Conservation (phyloP, 2,797 vertebrate species). For the Protosalanx chinensis region DNA sequence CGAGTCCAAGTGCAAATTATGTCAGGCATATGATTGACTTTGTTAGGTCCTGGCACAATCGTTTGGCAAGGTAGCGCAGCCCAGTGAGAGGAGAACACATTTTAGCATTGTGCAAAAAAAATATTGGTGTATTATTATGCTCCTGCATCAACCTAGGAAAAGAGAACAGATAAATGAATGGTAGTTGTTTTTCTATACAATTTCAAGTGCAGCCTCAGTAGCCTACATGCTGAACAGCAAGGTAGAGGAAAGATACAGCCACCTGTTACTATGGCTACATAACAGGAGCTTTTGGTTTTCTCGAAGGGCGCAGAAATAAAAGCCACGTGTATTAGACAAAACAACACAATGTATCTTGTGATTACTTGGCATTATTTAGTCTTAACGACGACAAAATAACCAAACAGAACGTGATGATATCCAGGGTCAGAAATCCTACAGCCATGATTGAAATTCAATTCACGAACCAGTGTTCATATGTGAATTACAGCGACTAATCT, state of each 20-base stretch:
- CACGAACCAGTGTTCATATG: neutral
- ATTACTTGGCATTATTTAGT: neutral
- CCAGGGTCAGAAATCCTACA: neutral
- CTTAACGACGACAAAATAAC: neutral
- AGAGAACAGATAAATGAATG: constrained; percentile 28
- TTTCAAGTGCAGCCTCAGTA: neutral
- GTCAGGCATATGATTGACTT: constrained; percentile 47
- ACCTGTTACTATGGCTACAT: constrained; percentile 77
- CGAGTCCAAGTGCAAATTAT: constrained; percentile 45
- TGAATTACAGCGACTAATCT: neutral
- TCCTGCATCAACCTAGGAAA: constrained; percentile 40
- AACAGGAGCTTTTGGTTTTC: constrained; percentile 50
- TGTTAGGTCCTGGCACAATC: constrained; percentile 8
- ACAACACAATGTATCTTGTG: neutral
- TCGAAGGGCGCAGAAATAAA: neutral
- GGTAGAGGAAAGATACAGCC: constrained; percentile 46
- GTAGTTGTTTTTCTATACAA: neutral
- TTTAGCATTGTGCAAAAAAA: constrained; percentile 1
- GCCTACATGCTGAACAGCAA: neutral
- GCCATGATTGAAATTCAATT: neutral
- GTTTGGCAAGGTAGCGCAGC: constrained; percentile 31
- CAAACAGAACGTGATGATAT: constrained; percentile 12
- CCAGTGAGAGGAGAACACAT: constrained; percentile 23
- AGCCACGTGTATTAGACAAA: neutral
- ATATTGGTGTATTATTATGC: constrained; percentile 4